Conservation (phyloP, 2,888 invertebrate genomes). For the Lapara coniferarum region DNA sequence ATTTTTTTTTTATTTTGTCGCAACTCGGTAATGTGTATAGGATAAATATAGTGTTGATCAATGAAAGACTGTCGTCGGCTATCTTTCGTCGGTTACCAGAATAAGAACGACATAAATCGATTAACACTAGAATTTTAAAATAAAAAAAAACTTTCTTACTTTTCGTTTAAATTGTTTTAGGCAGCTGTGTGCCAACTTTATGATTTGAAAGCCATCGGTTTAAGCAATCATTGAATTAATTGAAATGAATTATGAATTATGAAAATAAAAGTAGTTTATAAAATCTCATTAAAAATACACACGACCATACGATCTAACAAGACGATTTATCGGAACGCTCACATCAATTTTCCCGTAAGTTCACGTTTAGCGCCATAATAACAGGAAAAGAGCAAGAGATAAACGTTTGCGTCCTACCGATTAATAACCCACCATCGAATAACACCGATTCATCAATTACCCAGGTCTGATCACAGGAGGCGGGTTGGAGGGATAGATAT, state of each 20-base stretch:
- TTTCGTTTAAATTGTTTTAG: too few relatives aligned
- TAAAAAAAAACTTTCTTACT: too few relatives aligned
- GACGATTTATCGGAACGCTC: constrained; percentile 8
- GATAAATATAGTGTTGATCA: too few relatives aligned
- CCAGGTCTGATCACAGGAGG: constrained; percentile 33
- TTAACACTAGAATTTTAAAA: too few relatives aligned
- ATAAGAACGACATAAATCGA: too few relatives aligned
- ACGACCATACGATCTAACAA: constrained; percentile 5
- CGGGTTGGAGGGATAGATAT: not conserved
- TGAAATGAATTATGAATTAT: too few relatives aligned
- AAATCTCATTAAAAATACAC: constrained; percentile 23
- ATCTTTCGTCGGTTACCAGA: too few relatives aligned
- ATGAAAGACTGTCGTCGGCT: too few relatives aligned
- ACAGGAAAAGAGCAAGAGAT: constrained; percentile 30
- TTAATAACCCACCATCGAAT: constrained; percentile 29
- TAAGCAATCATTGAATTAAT: not conserved
- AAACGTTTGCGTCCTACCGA: constrained; percentile 20
- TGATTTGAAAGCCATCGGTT: too few relatives aligned
- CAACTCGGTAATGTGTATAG: too few relatives aligned
- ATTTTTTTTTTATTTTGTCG: too few relatives aligned
- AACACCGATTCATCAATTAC: constrained; percentile 37
- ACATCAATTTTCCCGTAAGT: not conserved
- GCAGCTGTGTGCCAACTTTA: too few relatives aligned
- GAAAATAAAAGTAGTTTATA: not conserved
- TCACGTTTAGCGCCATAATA: constrained; percentile 29